Evolutionary conservation across 2,888 invertebrate genomes (phyloP), one percentile per base, ranked within the genome.

Genomic region (Pogonocherus hispidulus): DNA sequence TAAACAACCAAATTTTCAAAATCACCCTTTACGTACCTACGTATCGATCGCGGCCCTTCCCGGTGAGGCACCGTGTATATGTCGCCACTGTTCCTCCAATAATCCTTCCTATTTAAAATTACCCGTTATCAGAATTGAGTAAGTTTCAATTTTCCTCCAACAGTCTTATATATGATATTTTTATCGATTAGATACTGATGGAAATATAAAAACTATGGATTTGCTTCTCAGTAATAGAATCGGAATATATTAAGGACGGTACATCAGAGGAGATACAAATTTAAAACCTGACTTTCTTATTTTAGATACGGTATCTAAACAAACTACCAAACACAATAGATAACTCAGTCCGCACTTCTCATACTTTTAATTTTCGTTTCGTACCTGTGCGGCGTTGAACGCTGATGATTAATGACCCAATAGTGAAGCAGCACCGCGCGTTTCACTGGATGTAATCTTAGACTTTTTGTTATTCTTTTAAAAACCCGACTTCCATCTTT

Each of bases 351-450:
- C 27, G 44, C 18, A 27, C 47, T 51, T 27, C 41, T 41, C n/a
- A n/a, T 41, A 14, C 37, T 51, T 62, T 51, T 62, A 62, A 62
- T 62, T 62, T 51, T 51, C 35, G 35, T 49, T 52, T 67, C 55
- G 64, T 69, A 66, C 65, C 69, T 66, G 69, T 62, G 37, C 52
- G 47, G 54, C n/a, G 57, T 66, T 66, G 59, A 59, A 55, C 18
- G 49, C 20, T 47, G 27, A 67, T 70, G 70, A 70, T 70, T 70
- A 70, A 70, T 70, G 70, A 59, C 57, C 55, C 27, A 55, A 56
- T 60, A 65, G 67, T 70, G 70, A 67, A 64, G 35, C 67, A 70
- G 70, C 70, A 70, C 62, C 56, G 51, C 63, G 63, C 37, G 46
- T 66, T 49, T 47, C 44, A 47, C 47, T 65, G 66, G 66, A 66